Evolutionary conservation across 2,113 vertebrate species (phyloP).

Genomic region (Eretmochelys imbricata): DNA sequence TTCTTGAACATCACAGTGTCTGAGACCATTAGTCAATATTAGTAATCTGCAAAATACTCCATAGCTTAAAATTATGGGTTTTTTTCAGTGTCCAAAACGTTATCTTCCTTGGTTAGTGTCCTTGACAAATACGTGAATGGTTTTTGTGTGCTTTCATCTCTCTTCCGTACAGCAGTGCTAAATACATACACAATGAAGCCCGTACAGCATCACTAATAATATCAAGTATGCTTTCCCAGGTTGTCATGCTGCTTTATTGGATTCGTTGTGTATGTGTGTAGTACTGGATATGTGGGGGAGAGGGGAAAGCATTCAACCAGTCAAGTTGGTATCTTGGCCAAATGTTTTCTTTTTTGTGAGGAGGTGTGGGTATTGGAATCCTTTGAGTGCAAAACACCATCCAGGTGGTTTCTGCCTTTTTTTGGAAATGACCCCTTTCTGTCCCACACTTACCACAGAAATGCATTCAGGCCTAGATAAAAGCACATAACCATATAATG

Average conservation of each 20-base stretch:
- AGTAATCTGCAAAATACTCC: background rate
- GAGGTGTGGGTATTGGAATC: background rate
- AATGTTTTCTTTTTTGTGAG: background rate
- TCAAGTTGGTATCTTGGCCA: background rate
- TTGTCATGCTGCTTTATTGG: background rate
- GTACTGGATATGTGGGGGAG: background rate
- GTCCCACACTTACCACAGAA: background rate
- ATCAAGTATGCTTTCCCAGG: background rate
- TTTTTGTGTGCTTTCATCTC: background rate
- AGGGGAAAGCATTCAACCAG: background rate
- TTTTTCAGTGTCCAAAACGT: background rate
- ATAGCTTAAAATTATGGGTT: background rate
- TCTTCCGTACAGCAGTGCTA: background rate
- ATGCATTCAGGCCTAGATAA: background rate
- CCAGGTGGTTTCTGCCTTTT: background rate
- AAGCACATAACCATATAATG: background rate
- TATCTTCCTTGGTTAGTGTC: background rate
- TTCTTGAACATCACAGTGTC: rapidly evolving
- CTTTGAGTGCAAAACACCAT: background rate
- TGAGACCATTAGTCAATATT: background rate
- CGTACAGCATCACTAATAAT: background rate
- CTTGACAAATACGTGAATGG: background rate
- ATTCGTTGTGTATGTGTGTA: background rate
- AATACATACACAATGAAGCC: background rate
- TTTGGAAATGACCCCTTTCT: background rate